Percentiles rank a stretch among this genome's conserved stretches.
Evolutionary conservation across 1,140 invertebrate genomes (phyloP).

Genomic region (Brachionus plicatilis): DNA sequence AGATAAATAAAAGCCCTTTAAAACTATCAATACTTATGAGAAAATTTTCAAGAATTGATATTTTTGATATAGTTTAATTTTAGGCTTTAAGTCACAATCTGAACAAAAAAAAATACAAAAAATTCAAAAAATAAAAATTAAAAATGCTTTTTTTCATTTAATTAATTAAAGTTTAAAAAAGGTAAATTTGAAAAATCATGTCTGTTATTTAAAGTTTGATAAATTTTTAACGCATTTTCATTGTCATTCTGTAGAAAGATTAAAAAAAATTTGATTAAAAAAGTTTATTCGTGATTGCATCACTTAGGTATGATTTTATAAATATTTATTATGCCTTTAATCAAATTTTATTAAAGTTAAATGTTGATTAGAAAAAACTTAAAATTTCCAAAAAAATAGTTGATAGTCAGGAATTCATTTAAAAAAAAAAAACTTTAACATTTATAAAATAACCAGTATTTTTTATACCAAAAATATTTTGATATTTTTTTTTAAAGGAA

Average conservation of each 20-base stretch:
- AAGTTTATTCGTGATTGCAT: not conserved
- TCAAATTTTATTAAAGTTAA: not conserved
- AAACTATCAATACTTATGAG: no score
- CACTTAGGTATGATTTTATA: not conserved
- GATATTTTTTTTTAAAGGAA: no score
- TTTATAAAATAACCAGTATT: not conserved
- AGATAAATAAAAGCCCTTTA: no score
- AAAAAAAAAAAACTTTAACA: not conserved
- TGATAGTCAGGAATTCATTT: not conserved
- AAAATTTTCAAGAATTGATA: no score
- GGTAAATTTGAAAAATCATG: not conserved
- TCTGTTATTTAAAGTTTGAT: not conserved
- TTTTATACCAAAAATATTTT: not conserved
- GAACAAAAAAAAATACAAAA: no score
- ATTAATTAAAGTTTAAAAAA: not conserved
- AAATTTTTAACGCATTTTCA: not conserved
- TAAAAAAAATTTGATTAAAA: not conserved
- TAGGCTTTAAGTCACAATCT: no score
- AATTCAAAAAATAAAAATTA: no score
- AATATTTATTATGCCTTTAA: not conserved
- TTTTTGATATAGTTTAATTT: no score
- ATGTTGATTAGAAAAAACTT: not conserved
- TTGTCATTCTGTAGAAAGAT: not conserved
- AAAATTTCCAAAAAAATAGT: not conserved
- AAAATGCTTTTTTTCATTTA: no score